Evolutionary conservation across 2,113 vertebrate species (phyloP).

Genomic region (Anolis carolinensis): DNA sequence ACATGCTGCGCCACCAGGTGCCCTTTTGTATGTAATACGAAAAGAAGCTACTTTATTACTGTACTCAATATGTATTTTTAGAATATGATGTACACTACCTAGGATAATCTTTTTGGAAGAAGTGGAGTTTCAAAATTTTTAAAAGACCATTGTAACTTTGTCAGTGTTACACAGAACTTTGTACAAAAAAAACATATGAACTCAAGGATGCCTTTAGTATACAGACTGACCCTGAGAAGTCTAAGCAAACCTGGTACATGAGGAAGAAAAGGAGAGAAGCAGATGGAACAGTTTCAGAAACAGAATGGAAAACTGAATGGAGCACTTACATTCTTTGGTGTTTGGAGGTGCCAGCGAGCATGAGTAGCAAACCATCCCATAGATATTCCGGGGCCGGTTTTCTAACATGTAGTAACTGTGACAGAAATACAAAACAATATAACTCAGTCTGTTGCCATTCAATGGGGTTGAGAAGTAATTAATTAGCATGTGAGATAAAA

Average conservation of each 20-base stretch:
- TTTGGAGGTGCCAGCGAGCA: constrained; percentile 90
- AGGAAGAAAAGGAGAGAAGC: not conserved
- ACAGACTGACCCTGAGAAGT: not conserved
- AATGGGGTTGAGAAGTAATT: constrained; percentile 43
- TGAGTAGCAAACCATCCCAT: constrained; percentile 95
- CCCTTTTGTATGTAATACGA: constrained; percentile 48
- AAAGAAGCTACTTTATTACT: constrained; percentile 32
- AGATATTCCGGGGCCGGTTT: constrained; percentile 92
- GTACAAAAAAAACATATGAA: not conserved
- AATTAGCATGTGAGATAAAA: constrained; percentile 50
- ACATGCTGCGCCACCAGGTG: too few relatives aligned
- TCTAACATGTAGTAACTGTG: constrained; percentile 94
- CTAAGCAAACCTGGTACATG: not conserved
- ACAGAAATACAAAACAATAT: constrained; percentile 49
- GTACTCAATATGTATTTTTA: not conserved
- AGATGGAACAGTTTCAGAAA: not conserved
- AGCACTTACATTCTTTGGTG: constrained; percentile 94
- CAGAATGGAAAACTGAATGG: not conserved
- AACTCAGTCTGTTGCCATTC: constrained; percentile 38
- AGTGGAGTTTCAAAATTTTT: not conserved
- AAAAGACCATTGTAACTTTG: not conserved
- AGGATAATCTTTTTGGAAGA: not conserved
- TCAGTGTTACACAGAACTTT: not conserved
- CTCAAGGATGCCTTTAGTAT: not conserved
- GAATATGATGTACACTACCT: not conserved